A percentile compares a stretch with the other conserved stretches of the same genome.
Conservation (phyloP, 2,113 vertebrate species). For the Natator depressus region DNA sequence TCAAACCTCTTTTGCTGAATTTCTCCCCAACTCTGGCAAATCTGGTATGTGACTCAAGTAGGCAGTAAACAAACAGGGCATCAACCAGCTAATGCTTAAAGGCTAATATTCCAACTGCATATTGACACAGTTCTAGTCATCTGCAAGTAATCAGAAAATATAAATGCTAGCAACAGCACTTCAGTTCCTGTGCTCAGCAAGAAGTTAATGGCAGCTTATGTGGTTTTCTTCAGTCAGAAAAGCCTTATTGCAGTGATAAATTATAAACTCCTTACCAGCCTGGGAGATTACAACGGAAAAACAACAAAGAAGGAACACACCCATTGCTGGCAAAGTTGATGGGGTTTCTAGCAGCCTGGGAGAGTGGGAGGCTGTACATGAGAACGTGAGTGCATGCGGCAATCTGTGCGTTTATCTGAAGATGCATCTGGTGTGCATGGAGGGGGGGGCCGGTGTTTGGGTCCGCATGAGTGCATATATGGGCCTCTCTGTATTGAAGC, state of each 20-base stretch:
- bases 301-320: constrained; percentile 41
- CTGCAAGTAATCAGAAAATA: constrained; percentile 68
- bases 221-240: constrained; percentile 67
- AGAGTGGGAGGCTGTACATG: neutral
- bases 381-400: neutral
- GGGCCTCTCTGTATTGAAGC: neutral
- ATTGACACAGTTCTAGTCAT: constrained; percentile 35
- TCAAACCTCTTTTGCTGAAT: neutral
- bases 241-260: constrained; percentile 40
- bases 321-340: constrained; percentile 7
- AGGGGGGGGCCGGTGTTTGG: fast-evolving
- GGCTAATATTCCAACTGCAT: constrained; percentile 1
- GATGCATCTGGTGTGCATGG: neutral
- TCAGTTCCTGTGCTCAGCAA: constrained; percentile 58
- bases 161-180: constrained; percentile 41
- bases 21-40: neutral
- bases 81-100: constrained; percentile 25
- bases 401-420: too few relatives aligned
- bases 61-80: constrained; percentile 35
- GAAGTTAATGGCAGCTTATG: constrained; percentile 51
- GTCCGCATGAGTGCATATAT: neutral
- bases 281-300: constrained; percentile 43
- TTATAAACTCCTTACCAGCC: constrained; percentile 41
- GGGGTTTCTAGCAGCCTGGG: neutral
- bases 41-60: neutral